phyloP scores from a whole-genome alignment of 2,888 invertebrate genomes.

The Electrophaes corylata region DNA sequence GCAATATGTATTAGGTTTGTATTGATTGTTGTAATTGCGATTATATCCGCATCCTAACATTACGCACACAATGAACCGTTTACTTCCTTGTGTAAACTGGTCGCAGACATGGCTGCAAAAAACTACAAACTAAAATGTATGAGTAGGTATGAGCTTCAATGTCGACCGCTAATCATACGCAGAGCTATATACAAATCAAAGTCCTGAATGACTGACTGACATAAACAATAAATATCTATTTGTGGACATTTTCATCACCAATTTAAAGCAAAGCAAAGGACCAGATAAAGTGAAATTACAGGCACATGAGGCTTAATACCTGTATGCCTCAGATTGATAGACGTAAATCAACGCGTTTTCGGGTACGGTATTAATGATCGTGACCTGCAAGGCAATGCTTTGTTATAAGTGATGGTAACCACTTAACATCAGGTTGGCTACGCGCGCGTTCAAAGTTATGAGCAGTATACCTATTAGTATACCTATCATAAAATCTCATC shows the following conservation, averaged over 20 bases:
- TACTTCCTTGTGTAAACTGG: slow-evolving; percentile 25
- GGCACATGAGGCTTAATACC: too few relatives aligned
- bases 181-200: not conserved
- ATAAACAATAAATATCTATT: too few relatives aligned
- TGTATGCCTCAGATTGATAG: too few relatives aligned
- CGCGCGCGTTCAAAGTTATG: not conserved
- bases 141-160: slow-evolving; percentile 16
- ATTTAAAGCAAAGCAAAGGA: too few relatives aligned
- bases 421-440: too few relatives aligned
- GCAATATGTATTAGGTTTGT: slow-evolving; percentile 8
- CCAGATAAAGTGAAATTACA: too few relatives aligned
- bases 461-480: not conserved
- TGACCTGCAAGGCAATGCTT: too few relatives aligned
- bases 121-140: slow-evolving; percentile 11
- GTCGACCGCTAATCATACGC: slow-evolving; percentile 29
- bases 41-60: slow-evolving; percentile 28
- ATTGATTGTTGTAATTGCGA: slow-evolving; percentile 22
- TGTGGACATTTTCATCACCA: too few relatives aligned
- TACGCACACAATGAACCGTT: slow-evolving; percentile 22
- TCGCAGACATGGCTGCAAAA: slow-evolving; percentile 16
- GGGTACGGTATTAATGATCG: too few relatives aligned
- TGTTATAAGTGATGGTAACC: too few relatives aligned
- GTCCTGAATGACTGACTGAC: not conserved
- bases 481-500: not conserved
- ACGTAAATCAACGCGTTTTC: too few relatives aligned